These are phyloP conservation scores for Drosophila cognata DNA, from an alignment of 2,888 invertebrate genomes.

Conservation along the genomic window DNA sequence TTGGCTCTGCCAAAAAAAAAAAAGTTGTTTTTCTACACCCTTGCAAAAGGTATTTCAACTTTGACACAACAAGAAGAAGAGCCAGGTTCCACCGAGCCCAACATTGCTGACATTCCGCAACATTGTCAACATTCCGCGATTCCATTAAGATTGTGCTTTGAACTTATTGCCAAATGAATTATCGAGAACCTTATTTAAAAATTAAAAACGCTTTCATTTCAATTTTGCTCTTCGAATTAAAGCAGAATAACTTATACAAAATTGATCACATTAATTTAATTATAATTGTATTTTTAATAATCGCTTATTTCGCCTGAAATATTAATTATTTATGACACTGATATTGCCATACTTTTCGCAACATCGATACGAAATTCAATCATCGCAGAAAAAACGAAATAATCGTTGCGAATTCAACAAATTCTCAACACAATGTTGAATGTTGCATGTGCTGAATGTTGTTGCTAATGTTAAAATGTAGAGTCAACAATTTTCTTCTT, in stretches of 20 bases:
- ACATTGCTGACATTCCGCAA: not conserved
- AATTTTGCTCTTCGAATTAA: not conserved
- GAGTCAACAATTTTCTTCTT: not conserved
- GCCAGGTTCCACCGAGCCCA: not conserved
- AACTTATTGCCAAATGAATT: not conserved
- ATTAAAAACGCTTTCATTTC: not conserved
- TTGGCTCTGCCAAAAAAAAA: constrained; percentile 38
- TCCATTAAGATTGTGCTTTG: not conserved
- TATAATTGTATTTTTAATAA: not conserved
- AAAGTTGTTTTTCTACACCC: not conserved
- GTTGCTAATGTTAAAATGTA: rapidly evolving
- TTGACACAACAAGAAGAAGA: not conserved
- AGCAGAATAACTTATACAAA: not conserved
- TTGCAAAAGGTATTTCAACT: not conserved
- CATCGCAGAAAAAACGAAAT: not conserved
- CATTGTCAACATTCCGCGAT: not conserved
- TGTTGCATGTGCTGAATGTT: not conserved
- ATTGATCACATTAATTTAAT: not conserved
- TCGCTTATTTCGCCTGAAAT: not conserved
- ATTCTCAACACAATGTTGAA: not conserved
- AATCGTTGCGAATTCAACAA: not conserved
- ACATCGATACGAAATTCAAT: not conserved
- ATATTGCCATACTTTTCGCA: not conserved
- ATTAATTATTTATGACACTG: not conserved
- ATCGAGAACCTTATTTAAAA: not conserved